phyloP scores from a whole-genome alignment of 1,140 invertebrate genomes.

The Euwallacea fornicatus region DNA sequence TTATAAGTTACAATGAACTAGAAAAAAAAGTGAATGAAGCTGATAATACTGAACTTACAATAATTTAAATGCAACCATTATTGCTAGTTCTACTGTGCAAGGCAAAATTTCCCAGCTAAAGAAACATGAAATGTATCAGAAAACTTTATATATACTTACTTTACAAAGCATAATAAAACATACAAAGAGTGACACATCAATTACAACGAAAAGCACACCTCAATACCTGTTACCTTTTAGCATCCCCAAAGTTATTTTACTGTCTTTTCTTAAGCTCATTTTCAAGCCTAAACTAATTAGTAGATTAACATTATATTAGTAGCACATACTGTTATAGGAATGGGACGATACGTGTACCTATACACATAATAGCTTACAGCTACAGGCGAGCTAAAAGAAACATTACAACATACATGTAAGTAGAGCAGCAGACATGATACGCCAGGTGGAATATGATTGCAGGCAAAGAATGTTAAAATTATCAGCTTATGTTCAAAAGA shows the following conservation, averaged over 20 bases:
- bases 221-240: slow-evolving; percentile 52
- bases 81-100: too few relatives aligned
- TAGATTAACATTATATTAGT: slow-evolving; percentile 4
- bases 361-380: neutral
- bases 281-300: slow-evolving; percentile 13
- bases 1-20: neutral
- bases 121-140: neutral
- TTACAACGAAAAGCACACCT: slow-evolving; percentile 26
- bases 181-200: neutral
- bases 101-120: too few relatives aligned
- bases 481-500: too few relatives aligned
- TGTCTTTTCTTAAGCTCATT: slow-evolving; percentile 44
- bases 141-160: neutral
- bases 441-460: too few relatives aligned
- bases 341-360: neutral
- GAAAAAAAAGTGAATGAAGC: neutral
- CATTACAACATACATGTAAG: neutral
- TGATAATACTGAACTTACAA: neutral
- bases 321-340: neutral
- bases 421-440: neutral
- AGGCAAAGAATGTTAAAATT: too few relatives aligned
- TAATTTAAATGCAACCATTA: too few relatives aligned
- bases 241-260: slow-evolving; percentile 53
- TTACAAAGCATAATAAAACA: too few relatives aligned
- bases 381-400: neutral